Conservation (phyloP, 2,888 invertebrate species). For the Eilema caniola region DNA sequence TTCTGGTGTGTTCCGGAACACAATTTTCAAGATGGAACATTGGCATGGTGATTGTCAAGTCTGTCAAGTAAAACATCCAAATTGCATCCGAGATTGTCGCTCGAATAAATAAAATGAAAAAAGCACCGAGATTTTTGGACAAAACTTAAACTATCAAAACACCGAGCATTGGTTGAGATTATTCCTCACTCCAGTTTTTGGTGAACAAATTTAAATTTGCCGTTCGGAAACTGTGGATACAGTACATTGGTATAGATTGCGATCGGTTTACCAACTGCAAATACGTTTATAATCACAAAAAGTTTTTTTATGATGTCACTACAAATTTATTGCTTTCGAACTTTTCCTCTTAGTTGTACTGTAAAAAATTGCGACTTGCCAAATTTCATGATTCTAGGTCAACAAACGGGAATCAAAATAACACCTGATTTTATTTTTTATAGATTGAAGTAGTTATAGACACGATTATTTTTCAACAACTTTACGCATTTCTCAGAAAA, state of each 20-base stretch:
- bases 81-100: too few relatives aligned
- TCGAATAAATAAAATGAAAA: too few relatives aligned
- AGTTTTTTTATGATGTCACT: background rate
- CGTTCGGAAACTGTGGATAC: background rate
- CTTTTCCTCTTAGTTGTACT: background rate
- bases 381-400: background rate
- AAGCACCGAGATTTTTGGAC: too few relatives aligned
- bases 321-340: background rate
- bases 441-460: background rate
- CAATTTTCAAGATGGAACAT: too few relatives aligned
- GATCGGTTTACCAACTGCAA: background rate
- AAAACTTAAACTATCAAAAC: background rate
- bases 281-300: background rate
- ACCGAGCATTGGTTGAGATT: background rate
- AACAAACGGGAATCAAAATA: background rate
- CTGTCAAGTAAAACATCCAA: too few relatives aligned
- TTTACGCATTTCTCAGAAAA: too few relatives aligned
- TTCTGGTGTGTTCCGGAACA: too few relatives aligned
- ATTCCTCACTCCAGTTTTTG: background rate
- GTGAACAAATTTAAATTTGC: background rate
- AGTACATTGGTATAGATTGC: background rate
- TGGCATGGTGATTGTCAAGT: too few relatives aligned
- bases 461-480: too few relatives aligned
- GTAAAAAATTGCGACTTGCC: background rate
- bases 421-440: background rate